Base-by-base conservation (phyloP, 2,888 invertebrate genomes). In the Luperina testacea region DNA sequence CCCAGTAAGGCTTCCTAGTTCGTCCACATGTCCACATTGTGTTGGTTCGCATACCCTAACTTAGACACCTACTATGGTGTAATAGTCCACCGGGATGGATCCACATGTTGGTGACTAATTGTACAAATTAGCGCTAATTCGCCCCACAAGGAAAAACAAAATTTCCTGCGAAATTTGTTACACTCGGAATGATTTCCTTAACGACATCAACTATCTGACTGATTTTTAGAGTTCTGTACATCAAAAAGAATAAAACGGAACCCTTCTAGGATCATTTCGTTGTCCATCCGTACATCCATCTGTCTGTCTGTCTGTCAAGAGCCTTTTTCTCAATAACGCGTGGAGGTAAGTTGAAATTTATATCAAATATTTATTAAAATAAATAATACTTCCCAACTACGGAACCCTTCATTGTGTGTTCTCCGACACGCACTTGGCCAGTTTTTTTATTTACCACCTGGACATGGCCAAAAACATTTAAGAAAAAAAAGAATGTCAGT, bases 11-110 rank as follows among this genome's bases (percentile, higher is more conserved):
- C 20, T 72, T 53, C 53, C 32, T 53, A 81, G 73, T 73, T 63
- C 24, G 73, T 53, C 11, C 45, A 45, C 24, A 63, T 38, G 73
- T 53, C 15, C 53, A 63, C 17, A 53, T 63, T 73, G 61, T 78
- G 63, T n/a, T 20, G 17, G 63, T n/a, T 72, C 63, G 78, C 81
- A 81, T 78, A 81, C 53, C 53, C 63, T 73, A 63, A 64, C 15
- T 32, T 1, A 11, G 5, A 42, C 32, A 20, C 32, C 32, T 72
- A 32, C 51, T 5, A 2, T 20, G 61, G 42, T 13, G 61, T 61
- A 51, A 32, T 48, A 45, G 81, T 81, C 81, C 81, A 72, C 78
- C 81, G 32, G 15, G 61, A 53, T 64, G 13, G 13, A 20, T 38
- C 1, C 2, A 45, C 13, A 1, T 2, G 24, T 8, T 63, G 0